Conservation (phyloP, 2,113 vertebrate species). For the Ammospiza nelsoni region DNA sequence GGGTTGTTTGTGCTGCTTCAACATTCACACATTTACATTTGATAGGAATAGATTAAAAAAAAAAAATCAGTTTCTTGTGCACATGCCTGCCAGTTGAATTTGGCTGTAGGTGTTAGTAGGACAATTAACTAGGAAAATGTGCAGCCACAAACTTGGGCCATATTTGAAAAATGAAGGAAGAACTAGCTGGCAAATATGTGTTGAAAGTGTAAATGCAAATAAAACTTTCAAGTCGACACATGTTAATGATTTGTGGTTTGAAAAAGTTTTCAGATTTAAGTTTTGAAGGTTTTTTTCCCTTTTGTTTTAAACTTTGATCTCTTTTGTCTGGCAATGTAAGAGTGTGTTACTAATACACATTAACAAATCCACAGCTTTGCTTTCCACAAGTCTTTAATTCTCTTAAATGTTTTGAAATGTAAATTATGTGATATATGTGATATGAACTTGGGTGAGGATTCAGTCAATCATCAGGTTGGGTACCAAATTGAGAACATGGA, state of each 20-base stretch:
- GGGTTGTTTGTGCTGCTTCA: not conserved
- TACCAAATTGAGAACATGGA: not conserved
- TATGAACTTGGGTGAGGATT: not conserved
- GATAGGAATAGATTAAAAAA: not conserved
- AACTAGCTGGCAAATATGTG: conserved; percentile 48
- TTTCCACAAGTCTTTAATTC: conserved; percentile 17
- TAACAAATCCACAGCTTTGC: conserved; percentile 39
- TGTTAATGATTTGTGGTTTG: conserved; percentile 66
- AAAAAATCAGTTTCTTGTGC: not conserved
- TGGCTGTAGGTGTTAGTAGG: not conserved
- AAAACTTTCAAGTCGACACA: conserved; percentile 24
- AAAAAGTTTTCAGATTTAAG: conserved; percentile 54
- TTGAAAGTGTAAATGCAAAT: conserved; percentile 61
- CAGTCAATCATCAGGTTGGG: not conserved
- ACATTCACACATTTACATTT: not conserved
- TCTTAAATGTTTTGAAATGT: not conserved
- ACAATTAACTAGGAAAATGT: not conserved
- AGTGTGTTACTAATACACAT: not conserved
- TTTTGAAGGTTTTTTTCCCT: not conserved
- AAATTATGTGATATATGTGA: not conserved
- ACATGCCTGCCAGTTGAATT: not conserved
- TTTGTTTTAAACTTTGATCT: conserved; percentile 8
- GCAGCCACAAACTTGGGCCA: not conserved
- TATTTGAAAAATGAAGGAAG: conserved; percentile 56
- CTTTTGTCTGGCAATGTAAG: not conserved